Evolutionary conservation across 2,888 invertebrate species (phyloP).

Genomic region (Pyralis farinalis): DNA sequence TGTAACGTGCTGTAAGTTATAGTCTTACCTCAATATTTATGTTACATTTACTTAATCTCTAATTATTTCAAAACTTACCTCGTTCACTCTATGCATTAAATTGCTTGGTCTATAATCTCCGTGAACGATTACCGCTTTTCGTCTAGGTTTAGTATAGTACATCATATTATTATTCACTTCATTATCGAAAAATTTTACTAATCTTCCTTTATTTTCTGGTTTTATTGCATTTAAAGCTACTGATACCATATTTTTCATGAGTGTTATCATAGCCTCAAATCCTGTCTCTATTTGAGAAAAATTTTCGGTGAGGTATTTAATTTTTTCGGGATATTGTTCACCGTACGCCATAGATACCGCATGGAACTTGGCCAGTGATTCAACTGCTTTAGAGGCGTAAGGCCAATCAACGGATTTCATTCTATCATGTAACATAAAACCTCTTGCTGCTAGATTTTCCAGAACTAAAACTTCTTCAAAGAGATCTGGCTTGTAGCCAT

Average conservation of each 20-base stretch:
- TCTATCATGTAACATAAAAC: conserved; percentile 32
- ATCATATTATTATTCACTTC: neutral
- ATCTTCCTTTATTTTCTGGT: neutral
- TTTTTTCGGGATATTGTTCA: conserved; percentile 26
- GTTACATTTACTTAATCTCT: too few species aligned
- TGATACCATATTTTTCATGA: neutral
- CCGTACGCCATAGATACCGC: conserved; percentile 33
- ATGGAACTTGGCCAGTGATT: conserved; percentile 32
- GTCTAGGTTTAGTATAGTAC: neutral
- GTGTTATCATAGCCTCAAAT: too few species aligned
- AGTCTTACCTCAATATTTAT: too few species aligned
- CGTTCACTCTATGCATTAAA: conserved; percentile 14
- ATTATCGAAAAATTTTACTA: neutral
- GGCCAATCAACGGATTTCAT: conserved; percentile 25
- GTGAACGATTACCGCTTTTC: conserved; percentile 5
- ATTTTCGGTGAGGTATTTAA: conserved; percentile 9
- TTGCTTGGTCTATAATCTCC: too few species aligned
- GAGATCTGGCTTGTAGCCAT: conserved; percentile 25
- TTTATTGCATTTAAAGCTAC: neutral
- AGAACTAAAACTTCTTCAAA: conserved; percentile 43
- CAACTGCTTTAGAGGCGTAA: conserved; percentile 24
- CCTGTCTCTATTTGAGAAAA: neutral
- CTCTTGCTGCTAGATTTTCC: conserved; percentile 40
- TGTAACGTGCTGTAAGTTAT: too few species aligned
- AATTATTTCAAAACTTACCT: conserved; percentile 20